phyloP scores from a whole-genome alignment of 2,888 invertebrate genomes.

The Lacanobia wlatinum region DNA sequence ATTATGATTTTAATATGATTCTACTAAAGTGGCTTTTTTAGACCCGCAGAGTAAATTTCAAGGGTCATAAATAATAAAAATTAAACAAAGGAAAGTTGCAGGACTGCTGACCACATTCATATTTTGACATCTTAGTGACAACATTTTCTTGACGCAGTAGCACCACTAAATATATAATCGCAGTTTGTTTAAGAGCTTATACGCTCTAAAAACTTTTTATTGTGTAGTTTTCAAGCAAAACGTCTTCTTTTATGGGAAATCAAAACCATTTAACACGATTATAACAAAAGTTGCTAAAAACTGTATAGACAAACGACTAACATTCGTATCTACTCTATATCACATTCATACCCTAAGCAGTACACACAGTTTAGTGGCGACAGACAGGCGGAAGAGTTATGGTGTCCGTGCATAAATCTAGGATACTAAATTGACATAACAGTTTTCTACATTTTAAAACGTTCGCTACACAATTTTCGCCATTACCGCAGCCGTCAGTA shows the following conservation, averaged over 20 bases:
- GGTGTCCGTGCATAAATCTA: slow-evolving; percentile 51
- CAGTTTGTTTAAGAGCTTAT: too few species aligned
- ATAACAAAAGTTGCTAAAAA: too few species aligned
- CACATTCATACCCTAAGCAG: slow-evolving; percentile 36
- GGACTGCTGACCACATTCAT: background rate
- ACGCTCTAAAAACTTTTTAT: too few species aligned
- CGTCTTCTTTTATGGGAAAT: too few species aligned
- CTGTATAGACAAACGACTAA: background rate
- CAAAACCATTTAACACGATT: too few species aligned
- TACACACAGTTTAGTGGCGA: slow-evolving; percentile 51
- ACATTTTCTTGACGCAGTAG: background rate
- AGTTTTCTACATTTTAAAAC: slow-evolving; percentile 48
- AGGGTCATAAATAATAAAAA: background rate
- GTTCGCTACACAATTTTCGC: slow-evolving; percentile 28
- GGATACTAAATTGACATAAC: slow-evolving; percentile 48
- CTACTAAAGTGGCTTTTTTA: too few species aligned
- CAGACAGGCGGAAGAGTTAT: slow-evolving; percentile 55
- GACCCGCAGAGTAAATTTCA: background rate
- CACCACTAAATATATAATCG: background rate
- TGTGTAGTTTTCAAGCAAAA: too few species aligned
- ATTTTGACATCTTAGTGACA: background rate
- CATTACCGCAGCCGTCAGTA: slow-evolving; percentile 21
- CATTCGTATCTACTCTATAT: slow-evolving; percentile 17
- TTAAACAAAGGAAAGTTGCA: background rate
- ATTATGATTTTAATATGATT: too few species aligned